A percentile compares a stretch with the other conserved stretches of the same genome.
Evolutionary conservation across 2,797 vertebrate genomes (phyloP).

Genomic region (Acomys russatus): DNA sequence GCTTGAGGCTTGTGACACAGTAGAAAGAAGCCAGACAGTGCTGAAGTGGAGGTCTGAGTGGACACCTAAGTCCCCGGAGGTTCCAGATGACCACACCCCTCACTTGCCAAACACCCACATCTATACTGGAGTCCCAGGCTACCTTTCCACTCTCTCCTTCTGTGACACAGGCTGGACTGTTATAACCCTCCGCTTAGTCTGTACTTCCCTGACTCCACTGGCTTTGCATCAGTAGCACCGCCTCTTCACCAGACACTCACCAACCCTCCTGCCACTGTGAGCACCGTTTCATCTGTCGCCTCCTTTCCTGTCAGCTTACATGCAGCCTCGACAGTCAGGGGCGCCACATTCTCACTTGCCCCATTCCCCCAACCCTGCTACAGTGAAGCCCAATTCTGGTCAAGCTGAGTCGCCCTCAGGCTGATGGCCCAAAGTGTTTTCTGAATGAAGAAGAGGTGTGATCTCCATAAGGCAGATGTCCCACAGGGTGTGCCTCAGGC

Average conservation of each 20-base stretch:
- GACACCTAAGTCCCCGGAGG: not conserved
- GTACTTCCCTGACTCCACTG: not conserved
- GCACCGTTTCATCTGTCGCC: too few relatives aligned
- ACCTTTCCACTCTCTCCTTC: not conserved
- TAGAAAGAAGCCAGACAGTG: not conserved
- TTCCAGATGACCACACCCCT: not conserved
- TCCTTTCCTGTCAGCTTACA: not conserved
- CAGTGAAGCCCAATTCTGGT: not conserved
- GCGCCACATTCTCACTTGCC: not conserved
- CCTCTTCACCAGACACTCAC: not conserved
- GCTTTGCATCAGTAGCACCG: not conserved
- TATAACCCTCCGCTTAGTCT: not conserved
- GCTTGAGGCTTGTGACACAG: not conserved
- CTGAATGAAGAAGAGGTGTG: not conserved
- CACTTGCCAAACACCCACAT: not conserved
- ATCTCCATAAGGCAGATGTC: not conserved
- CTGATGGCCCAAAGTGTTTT: not conserved
- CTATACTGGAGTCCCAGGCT: not conserved
- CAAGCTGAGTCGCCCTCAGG: too few relatives aligned
- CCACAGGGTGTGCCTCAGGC: not conserved
- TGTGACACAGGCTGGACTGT: not conserved
- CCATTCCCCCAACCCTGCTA: rapidly evolving
- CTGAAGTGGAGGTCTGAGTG: not conserved
- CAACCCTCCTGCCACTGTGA: not conserved
- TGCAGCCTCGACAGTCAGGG: not conserved